Evolutionary conservation across 2,888 invertebrate genomes (phyloP).

Genomic region (Acleris holmiana): DNA sequence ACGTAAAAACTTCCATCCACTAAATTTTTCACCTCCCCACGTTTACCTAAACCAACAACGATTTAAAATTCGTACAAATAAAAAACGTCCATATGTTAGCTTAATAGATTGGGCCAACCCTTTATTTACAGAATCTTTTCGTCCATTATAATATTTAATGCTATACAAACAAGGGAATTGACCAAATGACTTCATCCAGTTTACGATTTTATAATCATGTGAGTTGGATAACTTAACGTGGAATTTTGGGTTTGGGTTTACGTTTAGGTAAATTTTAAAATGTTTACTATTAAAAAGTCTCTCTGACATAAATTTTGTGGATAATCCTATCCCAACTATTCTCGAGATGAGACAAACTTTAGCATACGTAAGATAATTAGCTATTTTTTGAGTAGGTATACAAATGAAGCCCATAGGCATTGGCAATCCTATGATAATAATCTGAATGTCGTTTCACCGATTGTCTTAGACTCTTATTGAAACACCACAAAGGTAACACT

Average conservation of each 20-base stretch:
- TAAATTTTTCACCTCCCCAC: slow-evolving; percentile 39
- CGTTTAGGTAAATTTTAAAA: neutral
- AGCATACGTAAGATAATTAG: too few species aligned
- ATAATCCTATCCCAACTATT: too few species aligned
- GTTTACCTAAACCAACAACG: slow-evolving; percentile 59
- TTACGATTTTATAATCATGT: slow-evolving; percentile 49
- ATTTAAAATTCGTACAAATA: slow-evolving; percentile 56
- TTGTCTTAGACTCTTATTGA: too few species aligned
- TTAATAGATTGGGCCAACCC: slow-evolving; percentile 75
- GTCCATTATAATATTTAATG: slow-evolving; percentile 81
- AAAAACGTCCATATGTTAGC: slow-evolving; percentile 63
- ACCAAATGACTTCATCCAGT: slow-evolving; percentile 74
- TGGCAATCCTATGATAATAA: too few species aligned
- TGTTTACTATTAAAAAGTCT: too few species aligned
- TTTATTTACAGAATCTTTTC: slow-evolving; percentile 67
- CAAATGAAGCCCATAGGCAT: too few species aligned
- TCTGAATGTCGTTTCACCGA: too few species aligned
- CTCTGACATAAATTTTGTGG: too few species aligned
- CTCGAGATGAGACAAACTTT: too few species aligned
- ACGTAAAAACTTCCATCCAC: slow-evolving; percentile 21
- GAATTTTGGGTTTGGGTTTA: slow-evolving; percentile 46
- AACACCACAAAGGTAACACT: too few species aligned
- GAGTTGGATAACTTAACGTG: slow-evolving; percentile 42
- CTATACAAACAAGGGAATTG: slow-evolving; percentile 77
- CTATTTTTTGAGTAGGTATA: too few species aligned